phyloP scores from a whole-genome alignment of 1,140 invertebrate species.

The Mamestra configurata region DNA sequence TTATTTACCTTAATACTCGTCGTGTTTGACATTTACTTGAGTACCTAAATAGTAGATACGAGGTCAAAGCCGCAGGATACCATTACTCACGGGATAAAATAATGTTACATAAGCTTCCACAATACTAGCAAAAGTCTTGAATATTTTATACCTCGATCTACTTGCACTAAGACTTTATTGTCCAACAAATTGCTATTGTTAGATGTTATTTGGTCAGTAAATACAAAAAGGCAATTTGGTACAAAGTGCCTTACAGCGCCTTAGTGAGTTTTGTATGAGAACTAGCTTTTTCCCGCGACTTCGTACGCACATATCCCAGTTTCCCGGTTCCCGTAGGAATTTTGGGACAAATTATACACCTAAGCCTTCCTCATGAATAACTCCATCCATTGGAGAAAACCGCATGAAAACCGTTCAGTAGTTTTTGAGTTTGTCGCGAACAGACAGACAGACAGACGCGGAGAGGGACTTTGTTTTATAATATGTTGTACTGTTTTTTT shows the following conservation, averaged over 20 bases:
- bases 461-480: too few species aligned
- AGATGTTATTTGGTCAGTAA: neutral
- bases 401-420: too few species aligned
- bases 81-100: slow-evolving; percentile 10
- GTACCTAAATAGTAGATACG: neutral
- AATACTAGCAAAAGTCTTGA: neutral
- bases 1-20: slow-evolving; percentile 7
- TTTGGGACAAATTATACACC: too few species aligned
- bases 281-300: too few species aligned
- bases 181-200: slow-evolving; percentile 19
- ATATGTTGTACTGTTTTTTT: too few species aligned
- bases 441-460: too few species aligned
- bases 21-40: neutral
- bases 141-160: slow-evolving; percentile 13
- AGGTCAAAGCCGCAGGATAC: slow-evolving; percentile 4
- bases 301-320: too few species aligned
- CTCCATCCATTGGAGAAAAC: too few species aligned
- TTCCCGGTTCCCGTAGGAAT: too few species aligned
- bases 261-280: too few species aligned
- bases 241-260: neutral
- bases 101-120: neutral
- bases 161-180: neutral
- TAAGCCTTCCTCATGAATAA: too few species aligned
- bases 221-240: neutral
- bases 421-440: too few species aligned